Percentiles rank a stretch among this genome's conserved stretches.
Conservation (phyloP, 2,797 vertebrate genomes). For the Anguilla pacifica region DNA sequence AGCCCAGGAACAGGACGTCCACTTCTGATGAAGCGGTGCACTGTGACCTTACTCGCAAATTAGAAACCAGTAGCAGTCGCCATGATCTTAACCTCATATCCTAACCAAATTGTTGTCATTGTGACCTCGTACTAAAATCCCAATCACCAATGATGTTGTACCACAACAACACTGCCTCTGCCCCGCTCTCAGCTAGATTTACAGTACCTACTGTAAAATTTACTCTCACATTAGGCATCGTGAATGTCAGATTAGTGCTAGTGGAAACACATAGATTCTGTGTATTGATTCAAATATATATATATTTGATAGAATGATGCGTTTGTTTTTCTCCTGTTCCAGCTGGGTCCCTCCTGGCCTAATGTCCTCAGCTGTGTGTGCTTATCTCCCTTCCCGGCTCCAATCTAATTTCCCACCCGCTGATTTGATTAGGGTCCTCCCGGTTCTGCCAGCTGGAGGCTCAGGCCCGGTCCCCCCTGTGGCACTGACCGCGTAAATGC, state of each 20-base stretch:
- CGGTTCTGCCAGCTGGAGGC: neutral
- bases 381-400: neutral
- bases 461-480: neutral
- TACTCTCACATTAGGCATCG: neutral
- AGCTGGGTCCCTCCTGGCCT: constrained; percentile 5
- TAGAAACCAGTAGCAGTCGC: neutral
- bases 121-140: neutral
- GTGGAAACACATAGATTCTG: neutral
- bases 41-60: neutral
- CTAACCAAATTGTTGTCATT: neutral
- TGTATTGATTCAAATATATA: neutral
- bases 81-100: neutral
- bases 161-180: neutral
- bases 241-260: neutral
- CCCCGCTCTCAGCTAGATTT: neutral
- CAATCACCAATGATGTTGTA: neutral
- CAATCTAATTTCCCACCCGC: constrained; percentile 10
- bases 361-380: neutral
- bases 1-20: constrained; percentile 9
- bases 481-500: neutral
- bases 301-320: neutral
- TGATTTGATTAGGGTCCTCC: constrained; percentile 9
- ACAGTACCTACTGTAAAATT: neutral
- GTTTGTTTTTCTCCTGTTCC: neutral
- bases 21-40: neutral